A percentile compares a stretch with the other conserved stretches of the same genome.
Evolutionary conservation across 2,797 vertebrate species (phyloP).

Genomic region (Anguilla marmorata): DNA sequence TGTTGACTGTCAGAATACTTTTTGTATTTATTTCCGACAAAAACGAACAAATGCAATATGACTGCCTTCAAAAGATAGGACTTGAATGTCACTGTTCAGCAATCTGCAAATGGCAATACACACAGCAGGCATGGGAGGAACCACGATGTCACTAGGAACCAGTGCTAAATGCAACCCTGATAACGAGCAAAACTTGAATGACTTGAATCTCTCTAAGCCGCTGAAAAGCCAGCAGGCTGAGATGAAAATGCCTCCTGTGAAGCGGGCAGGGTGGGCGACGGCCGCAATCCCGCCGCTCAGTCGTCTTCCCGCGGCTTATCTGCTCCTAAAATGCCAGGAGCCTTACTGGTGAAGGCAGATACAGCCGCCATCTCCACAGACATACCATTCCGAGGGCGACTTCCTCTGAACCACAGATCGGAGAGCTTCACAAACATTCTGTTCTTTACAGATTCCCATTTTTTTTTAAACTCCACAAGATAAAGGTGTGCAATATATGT

Average conservation of each 20-base stretch:
- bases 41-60: neutral
- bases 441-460: neutral
- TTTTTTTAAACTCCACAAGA: neutral
- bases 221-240: neutral
- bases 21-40: neutral
- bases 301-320: neutral
- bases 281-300: neutral
- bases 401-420: neutral
- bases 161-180: neutral
- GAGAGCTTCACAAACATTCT: neutral
- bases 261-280: neutral
- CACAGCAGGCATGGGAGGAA: neutral
- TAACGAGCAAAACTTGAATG: neutral
- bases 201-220: neutral
- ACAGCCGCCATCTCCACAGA: neutral
- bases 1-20: neutral
- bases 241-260: neutral
- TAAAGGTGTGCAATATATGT: neutral
- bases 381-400: neutral
- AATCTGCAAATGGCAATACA: neutral
- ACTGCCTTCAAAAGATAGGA: neutral
- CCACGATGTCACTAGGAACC: neutral
- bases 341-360: slow-evolving; percentile 15
- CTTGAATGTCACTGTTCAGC: neutral
- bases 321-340: slow-evolving; percentile 30